Evolutionary conservation across 2,888 invertebrate genomes (phyloP).

Genomic region (Nephrocerus scutellatus): DNA sequence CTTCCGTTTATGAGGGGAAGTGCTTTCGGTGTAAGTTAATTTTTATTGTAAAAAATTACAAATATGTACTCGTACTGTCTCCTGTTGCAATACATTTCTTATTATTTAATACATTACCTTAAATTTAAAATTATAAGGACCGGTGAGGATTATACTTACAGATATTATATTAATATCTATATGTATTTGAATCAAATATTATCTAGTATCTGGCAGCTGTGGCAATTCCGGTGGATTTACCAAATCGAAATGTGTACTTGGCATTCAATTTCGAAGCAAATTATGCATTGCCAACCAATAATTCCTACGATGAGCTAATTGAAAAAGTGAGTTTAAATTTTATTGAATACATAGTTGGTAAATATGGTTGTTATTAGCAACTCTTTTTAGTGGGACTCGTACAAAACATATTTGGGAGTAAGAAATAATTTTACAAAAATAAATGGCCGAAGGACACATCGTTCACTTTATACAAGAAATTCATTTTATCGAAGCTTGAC

Average conservation of each 20-base stretch:
- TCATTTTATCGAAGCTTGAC: constrained; percentile 36
- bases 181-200: not conserved
- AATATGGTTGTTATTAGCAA: too few species aligned
- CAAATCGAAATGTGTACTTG: constrained; percentile 62
- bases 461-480: constrained; percentile 28
- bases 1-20: constrained; percentile 17
- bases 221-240: constrained; percentile 62
- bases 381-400: constrained; percentile 37
- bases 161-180: too few species aligned
- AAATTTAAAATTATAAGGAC: too few species aligned
- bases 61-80: too few species aligned
- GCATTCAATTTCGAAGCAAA: constrained; percentile 69
- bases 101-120: not conserved
- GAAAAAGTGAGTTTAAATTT: constrained; percentile 49
- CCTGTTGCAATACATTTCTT: not conserved
- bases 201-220: constrained; percentile 62
- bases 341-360: not conserved
- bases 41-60: too few species aligned
- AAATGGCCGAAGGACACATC: constrained; percentile 26
- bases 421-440: constrained; percentile 36
- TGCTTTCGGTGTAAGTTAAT: constrained; percentile 19
- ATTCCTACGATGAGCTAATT: constrained; percentile 53
- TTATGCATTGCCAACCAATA: constrained; percentile 55
- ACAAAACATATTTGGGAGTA: constrained; percentile 33
- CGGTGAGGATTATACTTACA: too few species aligned